Evolutionary conservation across 2,888 invertebrate species (phyloP), one percentile per base, ranked within the genome.

Genomic region (Boloria euphrosyne): DNA sequence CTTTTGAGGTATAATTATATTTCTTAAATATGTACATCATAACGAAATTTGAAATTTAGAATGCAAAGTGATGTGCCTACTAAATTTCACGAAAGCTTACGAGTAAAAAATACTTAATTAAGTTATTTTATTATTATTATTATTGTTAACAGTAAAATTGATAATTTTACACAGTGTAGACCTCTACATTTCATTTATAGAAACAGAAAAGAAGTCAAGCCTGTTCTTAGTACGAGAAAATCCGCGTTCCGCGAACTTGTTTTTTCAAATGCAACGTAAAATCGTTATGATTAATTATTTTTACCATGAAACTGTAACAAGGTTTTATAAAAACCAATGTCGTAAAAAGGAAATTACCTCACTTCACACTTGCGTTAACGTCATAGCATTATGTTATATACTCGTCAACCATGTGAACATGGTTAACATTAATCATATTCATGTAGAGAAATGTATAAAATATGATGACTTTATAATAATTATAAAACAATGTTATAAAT

Each of bases 291-390:
- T 59, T 64, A 54, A 67, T 65, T 61, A 22, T 47, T 51, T 51
- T 14, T 59, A 58, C 27, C 46, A 54, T 66, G 54, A 60, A 68
- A 67, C 57, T 68, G 65, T 55, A 66, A 71, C 59, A 52, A 50
- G 65, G 65, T 66, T 57, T 65, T 66, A 38, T 62, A 57, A 63
- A 64, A 70, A 61, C 47, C 43, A 47, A 13, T 44, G 49, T 54
- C 55, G 52, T 66, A 54, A 65, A 65, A 62, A 66, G 64, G 52
- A 69, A 70, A 73, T 69, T 69, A 70, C 66, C 61, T 68, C 71
- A 68, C 67, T 71, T 64, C 59, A 62, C 66, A 67, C 59, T 49
- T 64, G 51, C 31, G 18, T 18, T 51, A 49, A 61, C 61, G 60
- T 67, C 57, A 57, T 44, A 59, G 55, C 43, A 6, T 55, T 43